Conservation (phyloP, 2,113 vertebrate genomes). For the Pao palembangensis region DNA sequence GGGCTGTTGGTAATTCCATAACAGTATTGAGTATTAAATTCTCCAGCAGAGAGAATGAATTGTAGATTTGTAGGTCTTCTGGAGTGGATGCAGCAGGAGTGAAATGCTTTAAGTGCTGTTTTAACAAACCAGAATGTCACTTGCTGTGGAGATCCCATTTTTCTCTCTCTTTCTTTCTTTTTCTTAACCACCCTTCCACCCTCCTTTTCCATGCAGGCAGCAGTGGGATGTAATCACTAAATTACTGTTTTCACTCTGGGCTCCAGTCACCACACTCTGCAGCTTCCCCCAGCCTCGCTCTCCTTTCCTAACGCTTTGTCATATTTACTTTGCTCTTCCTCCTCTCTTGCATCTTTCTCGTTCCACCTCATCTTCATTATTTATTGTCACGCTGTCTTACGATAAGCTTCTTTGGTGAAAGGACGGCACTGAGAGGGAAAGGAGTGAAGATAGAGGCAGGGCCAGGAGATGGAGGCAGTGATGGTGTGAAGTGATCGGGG, state of each 20-base stretch:
- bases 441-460: constrained; percentile 28
- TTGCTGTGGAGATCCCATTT: constrained; percentile 50
- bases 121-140: constrained; percentile 50
- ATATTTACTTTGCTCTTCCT: constrained; percentile 41
- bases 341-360: constrained; percentile 20
- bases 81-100: constrained; percentile 35
- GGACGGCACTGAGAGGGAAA: constrained; percentile 19
- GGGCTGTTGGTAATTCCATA: no score
- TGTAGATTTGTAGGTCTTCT: constrained; percentile 5
- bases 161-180: constrained; percentile 10
- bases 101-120: constrained; percentile 59
- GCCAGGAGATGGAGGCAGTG: constrained; percentile 20
- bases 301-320: constrained; percentile 37
- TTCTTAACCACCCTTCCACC: constrained; percentile 15
- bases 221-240: constrained; percentile 73
- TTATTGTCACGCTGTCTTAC: constrained; percentile 51
- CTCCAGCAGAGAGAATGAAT: not conserved
- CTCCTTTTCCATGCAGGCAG: constrained; percentile 45
- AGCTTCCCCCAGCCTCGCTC: constrained; percentile 31
- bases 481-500: not conserved
- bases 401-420: constrained; percentile 50
- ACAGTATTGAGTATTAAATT: no score
- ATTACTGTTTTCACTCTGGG: constrained; percentile 73
- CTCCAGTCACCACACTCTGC: constrained; percentile 58
- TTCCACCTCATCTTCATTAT: constrained; percentile 51